Percentiles rank a stretch among this genome's conserved stretches.
Conservation (phyloP, 2,797 vertebrate genomes). For the Crenichthys baileyi region DNA sequence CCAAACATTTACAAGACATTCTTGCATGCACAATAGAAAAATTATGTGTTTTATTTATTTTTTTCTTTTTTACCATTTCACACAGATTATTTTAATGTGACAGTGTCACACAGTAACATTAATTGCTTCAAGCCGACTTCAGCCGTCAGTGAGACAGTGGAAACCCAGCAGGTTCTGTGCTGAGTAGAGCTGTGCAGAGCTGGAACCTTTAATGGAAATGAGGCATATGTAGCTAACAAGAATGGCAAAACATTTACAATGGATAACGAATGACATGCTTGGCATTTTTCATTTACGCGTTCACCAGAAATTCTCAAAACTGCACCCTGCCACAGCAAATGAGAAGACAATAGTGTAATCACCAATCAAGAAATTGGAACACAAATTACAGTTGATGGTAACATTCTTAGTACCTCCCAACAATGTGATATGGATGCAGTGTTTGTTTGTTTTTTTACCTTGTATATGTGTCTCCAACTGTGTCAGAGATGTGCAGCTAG, state of each 20-base stretch:
- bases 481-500: background rate
- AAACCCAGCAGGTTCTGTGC: too few species aligned
- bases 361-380: background rate
- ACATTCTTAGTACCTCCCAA: background rate
- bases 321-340: background rate
- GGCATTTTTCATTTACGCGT: background rate
- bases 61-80: too few species aligned
- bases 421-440: background rate
- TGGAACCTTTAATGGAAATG: too few species aligned
- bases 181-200: too few species aligned
- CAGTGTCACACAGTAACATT: too few species aligned
- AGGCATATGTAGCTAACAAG: background rate
- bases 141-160: too few species aligned
- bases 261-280: background rate
- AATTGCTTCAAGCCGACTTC: too few species aligned
- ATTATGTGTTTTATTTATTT: too few species aligned
- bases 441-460: background rate
- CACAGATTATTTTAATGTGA: too few species aligned
- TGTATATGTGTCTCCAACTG: background rate
- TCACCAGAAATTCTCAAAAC: background rate
- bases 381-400: background rate
- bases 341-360: background rate
- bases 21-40: too few species aligned
- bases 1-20: too few species aligned
- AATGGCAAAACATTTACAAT: background rate